Conservation (phyloP, 2,888 invertebrate species). For the Tipula helvola region DNA sequence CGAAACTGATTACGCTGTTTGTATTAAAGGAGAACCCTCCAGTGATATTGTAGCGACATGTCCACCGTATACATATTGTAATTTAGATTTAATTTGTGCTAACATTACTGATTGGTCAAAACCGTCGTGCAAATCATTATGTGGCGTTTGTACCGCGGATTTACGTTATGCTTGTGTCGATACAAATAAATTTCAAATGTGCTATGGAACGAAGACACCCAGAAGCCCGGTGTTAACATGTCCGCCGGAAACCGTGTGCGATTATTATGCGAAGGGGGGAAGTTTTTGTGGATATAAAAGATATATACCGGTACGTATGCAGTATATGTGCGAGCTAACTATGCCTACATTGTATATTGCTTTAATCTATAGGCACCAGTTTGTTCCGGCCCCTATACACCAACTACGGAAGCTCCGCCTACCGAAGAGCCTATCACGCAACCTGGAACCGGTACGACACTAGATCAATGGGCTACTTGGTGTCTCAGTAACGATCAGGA, state of each 20-base stretch:
- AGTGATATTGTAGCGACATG: neutral
- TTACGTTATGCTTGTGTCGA: constrained; percentile 12
- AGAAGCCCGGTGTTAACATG: neutral
- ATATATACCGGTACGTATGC: neutral
- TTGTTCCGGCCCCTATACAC: neutral
- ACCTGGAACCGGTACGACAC: neutral
- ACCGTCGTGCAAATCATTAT: neutral
- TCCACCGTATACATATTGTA: neutral
- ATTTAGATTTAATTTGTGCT: neutral
- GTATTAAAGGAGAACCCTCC: neutral
- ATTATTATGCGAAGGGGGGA: neutral
- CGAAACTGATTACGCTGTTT: neutral
- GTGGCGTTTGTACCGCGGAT: constrained; percentile 5
- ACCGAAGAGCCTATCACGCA: neutral
- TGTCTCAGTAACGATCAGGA: neutral
- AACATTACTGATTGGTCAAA: neutral
- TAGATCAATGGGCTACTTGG: neutral
- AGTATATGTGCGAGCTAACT: neutral
- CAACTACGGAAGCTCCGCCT: neutral
- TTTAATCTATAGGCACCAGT: neutral
- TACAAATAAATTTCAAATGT: constrained; percentile 10
- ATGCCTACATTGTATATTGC: too few species aligned
- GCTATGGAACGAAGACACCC: constrained; percentile 10
- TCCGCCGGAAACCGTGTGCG: neutral
- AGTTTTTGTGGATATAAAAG: neutral